Base-by-base conservation (phyloP, 2,797 vertebrate genomes). In the Lepus oiostolus region DNA sequence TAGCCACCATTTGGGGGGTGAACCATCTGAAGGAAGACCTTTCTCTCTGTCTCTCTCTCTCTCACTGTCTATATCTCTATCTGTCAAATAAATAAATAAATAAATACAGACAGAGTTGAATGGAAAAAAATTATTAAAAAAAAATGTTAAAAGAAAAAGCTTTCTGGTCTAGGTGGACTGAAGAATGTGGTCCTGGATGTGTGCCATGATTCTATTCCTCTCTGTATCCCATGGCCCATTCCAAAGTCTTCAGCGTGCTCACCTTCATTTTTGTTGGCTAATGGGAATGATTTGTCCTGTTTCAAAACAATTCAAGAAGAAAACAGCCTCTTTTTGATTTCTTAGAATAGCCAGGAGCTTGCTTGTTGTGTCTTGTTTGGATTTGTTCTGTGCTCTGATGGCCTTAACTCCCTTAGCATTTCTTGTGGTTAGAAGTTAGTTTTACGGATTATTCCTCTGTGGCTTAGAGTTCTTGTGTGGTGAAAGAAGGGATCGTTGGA, bases 361-460 rank as follows among this genome's bases (percentile, higher is more conserved):
- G 28, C 28, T 71, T 77, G 76, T 88, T 74, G 10, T 50, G 50
- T 76, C 10, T 35, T 85, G 6, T 93, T 83, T 83, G 67, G 77
- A 50, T 81, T 89, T 50, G 22, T 26, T 81, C 7, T 60, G 30
- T 86, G 28, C 91, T 88, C 92, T 81, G 38, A 75, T 50, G 32
- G 68, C 32, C 65, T 85, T 79, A 60, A 58, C n/a, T 75, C 70
- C 21, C 12, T 90, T 28, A 70, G 4, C 16, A 50, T 93, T 88
- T 93, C 68, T 91, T 80, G 58, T 88, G 47, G 62, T 58, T 84
- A 80, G 74, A 90, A 81, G n/a, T 82, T 72, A 89, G 60, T 17
- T 79, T 60, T 95, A 65, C 0, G 63, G 80, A 79, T 85, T 72
- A 54, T 87, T 90, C 47, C 16, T 85, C 9, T 52, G 42, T 72